These are phyloP conservation scores for Melitaea athalia DNA, from an alignment of 2,888 invertebrate species.

Conservation along the genomic window DNA sequence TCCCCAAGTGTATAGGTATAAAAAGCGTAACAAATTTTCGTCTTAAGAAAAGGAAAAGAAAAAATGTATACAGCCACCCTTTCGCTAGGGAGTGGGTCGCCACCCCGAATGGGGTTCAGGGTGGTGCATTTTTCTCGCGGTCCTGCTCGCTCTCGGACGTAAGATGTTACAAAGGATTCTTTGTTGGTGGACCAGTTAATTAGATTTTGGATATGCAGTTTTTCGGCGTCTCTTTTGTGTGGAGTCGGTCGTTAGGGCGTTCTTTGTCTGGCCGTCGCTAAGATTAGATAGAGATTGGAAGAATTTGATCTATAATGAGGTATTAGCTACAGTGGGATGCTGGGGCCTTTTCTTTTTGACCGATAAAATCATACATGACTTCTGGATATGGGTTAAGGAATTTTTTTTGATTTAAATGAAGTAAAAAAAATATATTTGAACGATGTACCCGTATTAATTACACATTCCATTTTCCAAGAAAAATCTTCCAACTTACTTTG, in stretches of 20 bases:
- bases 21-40: slow-evolving; percentile 83
- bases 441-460: background rate
- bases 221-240: slow-evolving; percentile 41
- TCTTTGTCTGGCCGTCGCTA: slow-evolving; percentile 17
- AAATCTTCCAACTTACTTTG: background rate
- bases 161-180: slow-evolving; percentile 79
- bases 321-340: background rate
- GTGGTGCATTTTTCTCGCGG: slow-evolving; percentile 74
- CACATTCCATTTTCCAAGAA: background rate
- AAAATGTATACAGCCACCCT: slow-evolving; percentile 80
- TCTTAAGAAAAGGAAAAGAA: slow-evolving; percentile 83
- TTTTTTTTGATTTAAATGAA: background rate
- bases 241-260: slow-evolving; percentile 17
- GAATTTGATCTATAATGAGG: slow-evolving; percentile 10
- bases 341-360: background rate
- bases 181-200: slow-evolving; percentile 63
- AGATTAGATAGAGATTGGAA: slow-evolving; percentile 6
- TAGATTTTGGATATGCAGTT: slow-evolving; percentile 51
- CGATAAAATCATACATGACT: background rate
- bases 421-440: background rate
- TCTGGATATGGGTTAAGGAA: background rate
- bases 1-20: slow-evolving; percentile 76
- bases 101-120: slow-evolving; percentile 44
- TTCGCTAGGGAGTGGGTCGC: slow-evolving; percentile 47
- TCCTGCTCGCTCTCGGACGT: slow-evolving; percentile 66